A percentile compares a stretch with the other conserved stretches of the same genome.
Conservation (phyloP, 2,113 vertebrate genomes). For the Oryzias woworae region DNA sequence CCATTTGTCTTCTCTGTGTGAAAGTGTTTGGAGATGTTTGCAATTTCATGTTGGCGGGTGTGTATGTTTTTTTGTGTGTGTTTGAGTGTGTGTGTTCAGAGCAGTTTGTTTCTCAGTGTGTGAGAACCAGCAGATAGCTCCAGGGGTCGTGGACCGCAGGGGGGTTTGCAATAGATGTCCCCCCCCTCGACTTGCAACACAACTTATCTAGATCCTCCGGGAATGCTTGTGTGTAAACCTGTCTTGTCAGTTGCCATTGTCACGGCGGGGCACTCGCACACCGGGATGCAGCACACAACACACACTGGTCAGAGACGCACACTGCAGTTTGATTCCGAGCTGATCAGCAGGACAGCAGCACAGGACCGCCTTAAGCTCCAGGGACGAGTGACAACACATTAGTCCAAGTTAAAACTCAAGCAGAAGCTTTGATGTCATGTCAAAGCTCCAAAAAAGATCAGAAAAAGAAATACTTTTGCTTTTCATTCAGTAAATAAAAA, state of each 20-base stretch:
- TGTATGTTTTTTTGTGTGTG: constrained; percentile 20
- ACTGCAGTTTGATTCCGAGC: constrained; percentile 31
- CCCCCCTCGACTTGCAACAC: constrained; percentile 42
- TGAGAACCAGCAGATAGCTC: constrained; percentile 51
- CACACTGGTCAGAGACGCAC: constrained; percentile 21
- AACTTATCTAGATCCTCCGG: constrained; percentile 57
- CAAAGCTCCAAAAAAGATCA: too few species aligned
- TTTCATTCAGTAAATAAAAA: too few species aligned
- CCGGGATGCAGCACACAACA: constrained; percentile 35
- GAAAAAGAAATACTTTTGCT: too few species aligned
- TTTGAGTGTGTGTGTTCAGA: constrained; percentile 15
- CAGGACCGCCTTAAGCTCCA: constrained; percentile 19
- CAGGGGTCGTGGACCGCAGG: constrained; percentile 55
- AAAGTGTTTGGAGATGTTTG: constrained; percentile 40
- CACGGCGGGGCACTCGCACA: constrained; percentile 42
- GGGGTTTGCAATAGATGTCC: constrained; percentile 63
- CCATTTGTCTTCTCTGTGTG: constrained; percentile 45
- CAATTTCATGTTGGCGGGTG: constrained; percentile 31
- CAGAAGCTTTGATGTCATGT: not conserved
- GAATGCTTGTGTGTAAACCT: constrained; percentile 42
- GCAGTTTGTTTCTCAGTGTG: constrained; percentile 63
- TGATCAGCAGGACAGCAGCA: constrained; percentile 33
- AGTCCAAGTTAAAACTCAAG: constrained; percentile 5
- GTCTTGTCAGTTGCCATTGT: constrained; percentile 51
- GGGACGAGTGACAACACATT: constrained; percentile 1